Percentiles rank a stretch among this genome's conserved stretches.
These are phyloP conservation scores for Diorhabda sublineata DNA, from an alignment of 1,140 invertebrate species.

Conservation along the genomic window DNA sequence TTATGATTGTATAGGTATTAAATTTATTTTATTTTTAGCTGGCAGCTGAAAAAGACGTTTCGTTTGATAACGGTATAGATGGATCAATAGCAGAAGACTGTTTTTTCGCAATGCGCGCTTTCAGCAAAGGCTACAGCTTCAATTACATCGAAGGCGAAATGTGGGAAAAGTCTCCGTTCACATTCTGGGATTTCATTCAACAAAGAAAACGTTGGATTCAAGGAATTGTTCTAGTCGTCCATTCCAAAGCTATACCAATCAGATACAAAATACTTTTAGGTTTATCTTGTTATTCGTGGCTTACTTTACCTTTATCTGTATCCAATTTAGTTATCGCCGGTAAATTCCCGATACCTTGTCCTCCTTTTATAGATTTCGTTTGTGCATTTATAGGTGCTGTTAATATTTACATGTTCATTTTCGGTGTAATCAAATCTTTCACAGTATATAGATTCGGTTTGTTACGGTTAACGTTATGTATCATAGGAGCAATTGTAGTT, in stretches of 20 bases:
- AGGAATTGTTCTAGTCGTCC: conserved; percentile 91
- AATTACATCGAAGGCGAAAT: conserved; percentile 95
- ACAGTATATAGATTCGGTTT: conserved; percentile 81
- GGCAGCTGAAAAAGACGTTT: conserved; percentile 81
- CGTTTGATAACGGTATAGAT: conserved; percentile 92
- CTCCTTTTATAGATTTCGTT: conserved; percentile 74
- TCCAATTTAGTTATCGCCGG: conserved; percentile 82
- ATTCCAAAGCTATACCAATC: conserved; percentile 80
- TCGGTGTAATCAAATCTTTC: conserved; percentile 94
- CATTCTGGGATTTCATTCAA: conserved; percentile 89
- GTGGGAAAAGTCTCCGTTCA: conserved; percentile 97
- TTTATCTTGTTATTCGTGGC: conserved; percentile 93
- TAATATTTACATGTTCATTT: conserved; percentile 94
- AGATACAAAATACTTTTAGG: conserved; percentile 78
- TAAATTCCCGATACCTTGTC: conserved; percentile 81
- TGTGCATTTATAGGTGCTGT: conserved; percentile 87
- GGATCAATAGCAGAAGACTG: conserved; percentile 97
- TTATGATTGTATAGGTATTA: background rate
- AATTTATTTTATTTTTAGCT: conserved; percentile 58
- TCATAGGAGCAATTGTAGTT: conserved; percentile 78
- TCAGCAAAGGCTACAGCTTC: conserved; percentile 78
- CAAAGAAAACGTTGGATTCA: conserved; percentile 96
- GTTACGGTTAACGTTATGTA: conserved; percentile 72
- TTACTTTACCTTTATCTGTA: conserved; percentile 84
- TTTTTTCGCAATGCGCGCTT: conserved; percentile 93